Evolutionary conservation across 2,113 vertebrate species (phyloP).

Genomic region (Athene noctua): DNA sequence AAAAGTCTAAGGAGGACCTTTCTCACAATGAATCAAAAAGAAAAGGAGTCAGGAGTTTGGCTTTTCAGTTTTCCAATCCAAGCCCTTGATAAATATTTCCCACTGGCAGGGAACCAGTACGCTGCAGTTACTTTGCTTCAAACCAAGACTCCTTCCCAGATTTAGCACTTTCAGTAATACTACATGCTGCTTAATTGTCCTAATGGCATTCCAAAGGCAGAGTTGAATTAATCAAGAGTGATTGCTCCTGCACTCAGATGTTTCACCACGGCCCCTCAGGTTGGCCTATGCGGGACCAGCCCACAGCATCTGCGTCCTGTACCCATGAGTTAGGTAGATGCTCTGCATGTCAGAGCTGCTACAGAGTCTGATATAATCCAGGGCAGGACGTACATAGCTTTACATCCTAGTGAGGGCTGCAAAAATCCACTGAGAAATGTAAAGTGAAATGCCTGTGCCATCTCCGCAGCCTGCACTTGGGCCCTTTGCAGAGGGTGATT

Average conservation of each 20-base stretch:
- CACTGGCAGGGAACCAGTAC: background rate
- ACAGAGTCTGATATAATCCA: background rate
- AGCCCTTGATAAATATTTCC: background rate
- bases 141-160: background rate
- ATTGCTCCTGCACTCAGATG: background rate
- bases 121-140: background rate
- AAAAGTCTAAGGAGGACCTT: background rate
- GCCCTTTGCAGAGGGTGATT: background rate
- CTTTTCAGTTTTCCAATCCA: background rate
- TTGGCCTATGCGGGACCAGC: background rate
- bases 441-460: background rate
- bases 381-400: background rate
- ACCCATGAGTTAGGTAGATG: background rate
- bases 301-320: rapidly evolving
- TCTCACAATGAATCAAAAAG: background rate
- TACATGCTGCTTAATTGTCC: background rate
- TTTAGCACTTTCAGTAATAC: background rate
- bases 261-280: background rate
- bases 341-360: background rate
- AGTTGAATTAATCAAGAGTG: background rate
- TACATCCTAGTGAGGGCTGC: background rate
- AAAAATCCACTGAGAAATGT: background rate
- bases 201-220: background rate
- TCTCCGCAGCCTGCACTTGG: background rate
- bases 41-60: background rate